These are phyloP conservation scores for Octodon degus DNA, from an alignment of 2,113 vertebrate species.

Conservation along the genomic window DNA sequence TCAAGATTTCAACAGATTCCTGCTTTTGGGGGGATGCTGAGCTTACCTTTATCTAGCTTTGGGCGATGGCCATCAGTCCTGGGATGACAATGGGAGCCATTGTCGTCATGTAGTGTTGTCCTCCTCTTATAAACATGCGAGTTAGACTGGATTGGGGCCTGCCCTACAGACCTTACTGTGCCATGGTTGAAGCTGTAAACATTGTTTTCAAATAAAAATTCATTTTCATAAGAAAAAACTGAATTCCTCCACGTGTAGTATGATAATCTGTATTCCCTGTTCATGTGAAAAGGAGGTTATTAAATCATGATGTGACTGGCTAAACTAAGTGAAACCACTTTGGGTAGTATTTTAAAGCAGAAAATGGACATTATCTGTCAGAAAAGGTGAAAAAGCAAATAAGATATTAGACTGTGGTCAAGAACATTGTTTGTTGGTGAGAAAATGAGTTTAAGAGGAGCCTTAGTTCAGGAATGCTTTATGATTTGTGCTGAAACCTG, in stretches of 20 bases:
- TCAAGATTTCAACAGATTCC: background rate
- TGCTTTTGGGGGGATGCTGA: background rate
- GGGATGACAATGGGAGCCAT: background rate
- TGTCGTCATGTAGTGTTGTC: background rate
- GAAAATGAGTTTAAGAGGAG: background rate
- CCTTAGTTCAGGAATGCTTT: background rate
- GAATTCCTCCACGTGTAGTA: background rate
- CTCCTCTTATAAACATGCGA: background rate
- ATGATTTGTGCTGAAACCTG: background rate
- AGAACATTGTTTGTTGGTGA: background rate
- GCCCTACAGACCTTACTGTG: background rate
- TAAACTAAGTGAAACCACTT: background rate
- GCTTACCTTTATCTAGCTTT: background rate
- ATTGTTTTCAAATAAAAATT: background rate
- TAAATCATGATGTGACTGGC: background rate
- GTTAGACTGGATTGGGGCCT: background rate
- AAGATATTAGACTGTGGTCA: background rate
- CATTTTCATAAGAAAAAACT: background rate
- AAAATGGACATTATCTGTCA: constrained; percentile 13
- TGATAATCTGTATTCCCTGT: background rate
- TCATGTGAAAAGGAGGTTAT: constrained; percentile 54
- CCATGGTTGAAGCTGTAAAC: background rate
- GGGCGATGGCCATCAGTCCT: background rate
- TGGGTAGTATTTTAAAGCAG: constrained; percentile 14
- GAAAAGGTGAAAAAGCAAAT: constrained; percentile 9